Evolutionary conservation across 1,140 invertebrate genomes (phyloP).

Genomic region (Trachymyrmex cornetzi): DNA sequence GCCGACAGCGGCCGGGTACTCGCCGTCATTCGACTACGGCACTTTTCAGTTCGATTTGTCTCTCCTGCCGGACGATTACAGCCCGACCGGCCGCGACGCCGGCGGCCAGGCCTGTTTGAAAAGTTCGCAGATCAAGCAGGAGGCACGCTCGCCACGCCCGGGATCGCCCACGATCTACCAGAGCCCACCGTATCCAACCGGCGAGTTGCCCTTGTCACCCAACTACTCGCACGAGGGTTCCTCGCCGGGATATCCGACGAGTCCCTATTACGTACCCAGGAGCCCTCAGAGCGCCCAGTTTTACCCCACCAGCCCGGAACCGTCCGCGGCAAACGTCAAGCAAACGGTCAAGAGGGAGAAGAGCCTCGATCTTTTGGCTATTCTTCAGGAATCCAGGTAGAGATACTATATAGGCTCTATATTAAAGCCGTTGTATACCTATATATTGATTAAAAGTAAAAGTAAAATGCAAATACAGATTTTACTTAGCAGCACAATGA

Average conservation of each 20-base stretch:
- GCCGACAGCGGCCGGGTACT: conserved; percentile 90
- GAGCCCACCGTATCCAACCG: conserved; percentile 88
- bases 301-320: conserved; percentile 87
- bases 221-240: conserved; percentile 87
- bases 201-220: conserved; percentile 86
- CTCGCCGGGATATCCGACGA: conserved; percentile 88
- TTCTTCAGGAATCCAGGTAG: conserved; percentile 86
- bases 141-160: conserved; percentile 82
- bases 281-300: conserved; percentile 86
- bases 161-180: conserved; percentile 85
- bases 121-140: conserved; percentile 84
- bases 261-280: conserved; percentile 87
- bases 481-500: too few species aligned
- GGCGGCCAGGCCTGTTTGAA: conserved; percentile 78
- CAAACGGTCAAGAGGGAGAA: conserved; percentile 87
- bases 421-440: too few species aligned
- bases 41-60: conserved; percentile 92
- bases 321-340: conserved; percentile 79
- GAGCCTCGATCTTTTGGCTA: conserved; percentile 85
- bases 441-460: too few species aligned
- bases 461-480: too few species aligned
- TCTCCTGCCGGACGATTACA: conserved; percentile 89
- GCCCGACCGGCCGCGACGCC: conserved; percentile 75
- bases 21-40: conserved; percentile 90
- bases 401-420: too few species aligned